A percentile compares a stretch with the other conserved stretches of the same genome.
These are phyloP conservation scores for Maconellicoccus hirsutus DNA, from an alignment of 1,140 invertebrate species.

Conservation along the genomic window DNA sequence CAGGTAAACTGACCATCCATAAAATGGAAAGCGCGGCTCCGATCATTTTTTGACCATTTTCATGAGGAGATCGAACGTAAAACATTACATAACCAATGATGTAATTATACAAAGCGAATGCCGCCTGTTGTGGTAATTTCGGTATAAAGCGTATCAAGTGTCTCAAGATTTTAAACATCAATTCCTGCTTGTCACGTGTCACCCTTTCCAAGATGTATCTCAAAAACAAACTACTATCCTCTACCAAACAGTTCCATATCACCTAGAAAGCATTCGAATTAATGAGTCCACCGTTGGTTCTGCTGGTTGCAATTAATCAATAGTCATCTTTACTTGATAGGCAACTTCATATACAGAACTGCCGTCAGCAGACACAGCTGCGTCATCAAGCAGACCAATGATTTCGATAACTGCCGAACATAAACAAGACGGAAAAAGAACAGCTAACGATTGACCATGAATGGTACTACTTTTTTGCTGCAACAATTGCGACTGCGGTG, in stretches of 20 bases:
- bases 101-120: conserved; percentile 97
- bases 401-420: conserved; percentile 92
- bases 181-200: conserved; percentile 87
- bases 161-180: conserved; percentile 86
- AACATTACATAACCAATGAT: conserved; percentile 99
- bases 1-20: conserved; percentile 86
- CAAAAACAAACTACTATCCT: conserved; percentile 92
- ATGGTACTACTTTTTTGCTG: conserved; percentile 7
- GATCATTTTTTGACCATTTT: conserved; percentile 85
- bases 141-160: conserved; percentile 89
- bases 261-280: no score
- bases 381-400: conserved; percentile 88
- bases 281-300: no score
- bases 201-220: conserved; percentile 91
- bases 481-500: neutral
- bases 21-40: conserved; percentile 85
- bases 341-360: conserved; percentile 80
- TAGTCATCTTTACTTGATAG: conserved; percentile 53
- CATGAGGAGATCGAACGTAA: conserved; percentile 88
- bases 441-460: conserved; percentile 70
- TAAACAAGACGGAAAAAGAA: conserved; percentile 90
- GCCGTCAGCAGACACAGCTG: conserved; percentile 87
- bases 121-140: conserved; percentile 89
- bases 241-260: conserved; percentile 94
- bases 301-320: no score